Base-by-base conservation (phyloP, 2,797 vertebrate genomes). In the Huso huso region DNA sequence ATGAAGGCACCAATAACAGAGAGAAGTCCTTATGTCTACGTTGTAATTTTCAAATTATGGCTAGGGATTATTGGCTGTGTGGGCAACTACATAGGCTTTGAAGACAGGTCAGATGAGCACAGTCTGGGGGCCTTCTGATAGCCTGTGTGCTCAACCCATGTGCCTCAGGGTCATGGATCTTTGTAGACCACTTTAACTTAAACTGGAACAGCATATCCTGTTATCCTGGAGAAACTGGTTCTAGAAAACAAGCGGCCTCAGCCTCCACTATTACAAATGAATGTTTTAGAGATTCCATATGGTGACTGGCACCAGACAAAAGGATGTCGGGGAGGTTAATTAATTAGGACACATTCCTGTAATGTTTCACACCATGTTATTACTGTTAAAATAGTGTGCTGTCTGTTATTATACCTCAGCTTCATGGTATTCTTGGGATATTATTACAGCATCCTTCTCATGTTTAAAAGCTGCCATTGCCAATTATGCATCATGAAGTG, bases 261-360 rank as follows among this genome's bases (percentile, higher is more conserved):
- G 61, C 81, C 81, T 84, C 84, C 80, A 84, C 83, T 79, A 69
- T 71, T 73, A 75, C 66, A 79, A 82, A 74, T 73, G 77, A 81
- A 79, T 70, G 69, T 81, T 91, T 93, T 91, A 93, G 80, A 89
- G 84, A 76, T 92, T 92, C 90, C 91, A 92, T 88, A 91, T 91
- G 90, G 83, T 66, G 73, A 75, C 80, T 85, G 88, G 87, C 83
- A 89, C 83, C 83, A 85, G 90, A 81, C 80, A 74, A 84, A 82
- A 81, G 78, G 83, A 82, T 85, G 82, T 75, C 84, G 75, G 72
- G 83, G 84, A 86, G 82, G 83, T 87, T 86, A 88, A 82, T 81
- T 86, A 86, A 78, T 80, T 76, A 79, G 78, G 84, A 88, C 79
- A 78, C 73, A 84, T 80, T 77, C 79, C 85, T 84, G 73, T 73